Percentiles rank a stretch among this genome's conserved stretches.
phyloP scores from a whole-genome alignment of 2,888 invertebrate genomes.

The Drosophila bunnanda region DNA sequence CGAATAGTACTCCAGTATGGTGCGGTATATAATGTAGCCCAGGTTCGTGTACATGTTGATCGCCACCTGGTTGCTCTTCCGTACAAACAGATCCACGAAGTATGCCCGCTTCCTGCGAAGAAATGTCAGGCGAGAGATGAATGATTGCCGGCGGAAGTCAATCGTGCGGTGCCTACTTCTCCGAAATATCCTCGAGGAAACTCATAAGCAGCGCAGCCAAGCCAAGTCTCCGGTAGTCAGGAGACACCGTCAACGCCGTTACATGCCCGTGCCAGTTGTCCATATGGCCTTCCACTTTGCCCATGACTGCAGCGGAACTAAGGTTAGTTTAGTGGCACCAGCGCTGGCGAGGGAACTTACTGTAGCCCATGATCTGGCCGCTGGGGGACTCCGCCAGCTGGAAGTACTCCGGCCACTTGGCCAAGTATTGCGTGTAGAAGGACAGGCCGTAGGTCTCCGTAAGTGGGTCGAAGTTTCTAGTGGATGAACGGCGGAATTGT shows the following conservation, averaged over 20 bases:
- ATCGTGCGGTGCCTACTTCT: constrained; percentile 87
- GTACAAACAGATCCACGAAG: constrained; percentile 99
- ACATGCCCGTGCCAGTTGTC: constrained; percentile 99
- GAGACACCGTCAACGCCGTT: constrained; percentile 98
- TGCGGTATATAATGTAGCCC: constrained; percentile 98
- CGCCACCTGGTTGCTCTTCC: constrained; percentile 98
- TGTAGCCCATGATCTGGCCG: constrained; percentile 99
- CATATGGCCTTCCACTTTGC: constrained; percentile 97
- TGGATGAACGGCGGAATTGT: background rate
- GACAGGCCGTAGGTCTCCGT: constrained; percentile 98
- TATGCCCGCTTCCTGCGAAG: constrained; percentile 94
- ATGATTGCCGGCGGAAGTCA: background rate
- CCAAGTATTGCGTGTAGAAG: constrained; percentile 98
- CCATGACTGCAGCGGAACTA: constrained; percentile 91
- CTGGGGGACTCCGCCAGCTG: constrained; percentile 97
- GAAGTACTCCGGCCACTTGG: constrained; percentile 99
- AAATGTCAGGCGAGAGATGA: constrained; percentile 13
- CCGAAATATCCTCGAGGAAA: constrained; percentile 97
- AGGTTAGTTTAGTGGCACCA: background rate
- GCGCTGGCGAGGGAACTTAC: constrained; percentile 87
- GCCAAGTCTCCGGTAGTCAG: constrained; percentile 95
- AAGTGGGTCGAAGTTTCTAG: constrained; percentile 96
- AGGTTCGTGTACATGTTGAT: constrained; percentile 98
- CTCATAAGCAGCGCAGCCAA: constrained; percentile 97
- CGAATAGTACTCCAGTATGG: constrained; percentile 98